These are phyloP conservation scores for Gryllus bimaculatus DNA, from an alignment of 1,140 invertebrate genomes.

Conservation along the genomic window DNA sequence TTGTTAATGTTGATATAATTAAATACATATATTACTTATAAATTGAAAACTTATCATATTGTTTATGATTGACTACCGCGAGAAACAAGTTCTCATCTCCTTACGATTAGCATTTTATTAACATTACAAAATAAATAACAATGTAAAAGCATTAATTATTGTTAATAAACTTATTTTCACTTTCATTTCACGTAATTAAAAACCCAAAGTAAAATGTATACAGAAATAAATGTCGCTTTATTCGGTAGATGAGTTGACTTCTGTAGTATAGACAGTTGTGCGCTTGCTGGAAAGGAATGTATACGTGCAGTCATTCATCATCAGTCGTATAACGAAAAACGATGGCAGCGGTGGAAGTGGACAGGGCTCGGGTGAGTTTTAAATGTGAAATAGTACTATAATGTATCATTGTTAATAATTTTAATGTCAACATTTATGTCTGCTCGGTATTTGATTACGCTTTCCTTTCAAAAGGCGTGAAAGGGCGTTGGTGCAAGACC, in stretches of 20 bases:
- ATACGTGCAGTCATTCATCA: neutral
- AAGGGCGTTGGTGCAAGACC: neutral
- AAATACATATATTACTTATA: no score
- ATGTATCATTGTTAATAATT: neutral
- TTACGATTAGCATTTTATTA: no score
- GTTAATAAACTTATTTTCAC: no score
- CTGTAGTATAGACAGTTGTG: neutral
- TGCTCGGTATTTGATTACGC: neutral
- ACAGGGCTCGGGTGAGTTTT: slow-evolving; percentile 34
- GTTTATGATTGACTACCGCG: no score
- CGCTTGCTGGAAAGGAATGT: neutral
- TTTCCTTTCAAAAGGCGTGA: neutral
- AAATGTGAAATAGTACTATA: slow-evolving; percentile 19
- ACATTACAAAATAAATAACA: no score
- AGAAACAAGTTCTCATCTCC: no score
- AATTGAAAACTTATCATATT: no score
- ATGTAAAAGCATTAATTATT: no score
- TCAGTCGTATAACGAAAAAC: slow-evolving; percentile 23
- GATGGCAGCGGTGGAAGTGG: slow-evolving; percentile 38
- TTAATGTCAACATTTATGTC: neutral
- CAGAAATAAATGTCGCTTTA: no score
- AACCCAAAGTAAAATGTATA: no score
- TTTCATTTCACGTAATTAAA: no score
- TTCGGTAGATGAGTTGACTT: neutral
- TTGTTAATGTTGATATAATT: no score